These are phyloP conservation scores for Cyaniris semiargus DNA, from an alignment of 2,888 invertebrate species.

Conservation along the genomic window DNA sequence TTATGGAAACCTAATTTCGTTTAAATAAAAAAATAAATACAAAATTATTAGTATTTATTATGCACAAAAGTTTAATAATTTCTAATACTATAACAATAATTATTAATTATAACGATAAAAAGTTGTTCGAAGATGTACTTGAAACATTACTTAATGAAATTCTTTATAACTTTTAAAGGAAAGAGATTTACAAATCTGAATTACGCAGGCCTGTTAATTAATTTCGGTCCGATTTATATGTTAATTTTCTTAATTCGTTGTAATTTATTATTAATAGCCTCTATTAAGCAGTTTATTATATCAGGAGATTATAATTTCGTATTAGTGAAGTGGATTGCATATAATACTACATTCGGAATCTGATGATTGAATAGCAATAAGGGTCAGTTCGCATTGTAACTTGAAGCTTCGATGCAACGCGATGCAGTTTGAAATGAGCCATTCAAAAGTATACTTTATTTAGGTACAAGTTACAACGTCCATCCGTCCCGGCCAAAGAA, in stretches of 20 bases:
- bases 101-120: too few species aligned
- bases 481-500: too few species aligned
- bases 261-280: background rate
- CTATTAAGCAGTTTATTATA: background rate
- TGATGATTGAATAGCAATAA: too few species aligned
- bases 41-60: background rate
- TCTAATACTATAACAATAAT: too few species aligned
- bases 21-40: background rate
- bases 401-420: too few species aligned
- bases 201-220: slow-evolving; percentile 8
- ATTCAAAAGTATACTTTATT: too few species aligned
- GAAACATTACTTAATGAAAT: background rate
- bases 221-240: slow-evolving; percentile 2
- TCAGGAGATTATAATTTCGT: background rate
- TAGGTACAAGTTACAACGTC: too few species aligned
- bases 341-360: background rate
- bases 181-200: slow-evolving; percentile 17
- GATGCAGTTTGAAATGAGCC: too few species aligned
- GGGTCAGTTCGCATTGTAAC: too few species aligned
- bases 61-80: too few species aligned
- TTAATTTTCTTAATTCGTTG: background rate
- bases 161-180: background rate
- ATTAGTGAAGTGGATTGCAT: background rate
- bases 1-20: too few species aligned
- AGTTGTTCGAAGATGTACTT: background rate